Evolutionary conservation across 2,113 vertebrate species (phyloP).

Genomic region (Hymenochirus boettgeri): DNA sequence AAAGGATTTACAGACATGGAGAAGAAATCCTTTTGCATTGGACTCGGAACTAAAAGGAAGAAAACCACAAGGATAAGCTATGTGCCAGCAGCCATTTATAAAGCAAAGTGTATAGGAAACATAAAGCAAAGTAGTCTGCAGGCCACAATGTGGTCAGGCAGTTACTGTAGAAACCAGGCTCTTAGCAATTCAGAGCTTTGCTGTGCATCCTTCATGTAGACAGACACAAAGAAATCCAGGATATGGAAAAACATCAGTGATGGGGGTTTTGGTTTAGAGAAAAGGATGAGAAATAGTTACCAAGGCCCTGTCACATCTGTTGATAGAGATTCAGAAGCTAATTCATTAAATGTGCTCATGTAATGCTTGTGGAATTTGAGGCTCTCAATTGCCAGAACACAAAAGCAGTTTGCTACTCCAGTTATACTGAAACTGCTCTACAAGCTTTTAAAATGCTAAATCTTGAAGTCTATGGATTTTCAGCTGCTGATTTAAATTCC

Average conservation of each 20-base stretch:
- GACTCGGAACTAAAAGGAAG: too few relatives aligned
- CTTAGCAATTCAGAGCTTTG: conserved; percentile 37
- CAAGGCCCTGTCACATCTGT: conserved; percentile 59
- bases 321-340: conserved; percentile 61
- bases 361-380: conserved; percentile 69
- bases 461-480: too few relatives aligned
- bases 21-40: too few relatives aligned
- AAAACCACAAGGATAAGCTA: conserved; percentile 1
- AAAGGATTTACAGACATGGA: too few relatives aligned
- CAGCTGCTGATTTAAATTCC: too few relatives aligned
- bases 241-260: conserved; percentile 16
- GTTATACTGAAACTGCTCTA: background rate
- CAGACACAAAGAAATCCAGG: conserved; percentile 56
- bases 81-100: conserved; percentile 43
- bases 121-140: conserved; percentile 52
- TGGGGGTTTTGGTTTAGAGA: conserved; percentile 58
- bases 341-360: conserved; percentile 64
- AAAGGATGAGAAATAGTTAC: conserved; percentile 43
- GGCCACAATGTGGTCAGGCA: conserved; percentile 56
- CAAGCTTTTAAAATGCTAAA: too few relatives aligned
- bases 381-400: conserved; percentile 46
- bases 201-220: conserved; percentile 42
- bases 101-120: conserved; percentile 47
- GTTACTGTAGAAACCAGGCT: conserved; percentile 67
- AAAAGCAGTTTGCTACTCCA: background rate